phyloP scores from a whole-genome alignment of 2,888 invertebrate species.

The Drosophila sordidula region DNA sequence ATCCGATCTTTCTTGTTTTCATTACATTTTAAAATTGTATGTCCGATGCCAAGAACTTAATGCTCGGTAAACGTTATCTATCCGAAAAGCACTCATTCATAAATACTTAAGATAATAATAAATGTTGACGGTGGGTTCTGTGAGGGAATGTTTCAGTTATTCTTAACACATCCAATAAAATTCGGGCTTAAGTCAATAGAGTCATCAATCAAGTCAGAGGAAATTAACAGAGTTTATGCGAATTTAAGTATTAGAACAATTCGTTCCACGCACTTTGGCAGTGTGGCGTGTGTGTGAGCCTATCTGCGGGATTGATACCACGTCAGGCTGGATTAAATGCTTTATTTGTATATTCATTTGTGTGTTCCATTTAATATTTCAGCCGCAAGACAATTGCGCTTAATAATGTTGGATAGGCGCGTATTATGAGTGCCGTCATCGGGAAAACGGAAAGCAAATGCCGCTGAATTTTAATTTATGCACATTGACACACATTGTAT shows the following conservation, averaged over 20 bases:
- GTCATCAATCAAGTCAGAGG: constrained; percentile 45
- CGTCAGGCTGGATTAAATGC: constrained; percentile 4
- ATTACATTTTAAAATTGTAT: no score
- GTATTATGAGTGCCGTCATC: constrained; percentile 61
- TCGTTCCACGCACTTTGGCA: constrained; percentile 2
- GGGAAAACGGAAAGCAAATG: constrained; percentile 48
- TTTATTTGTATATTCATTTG: constrained; percentile 24
- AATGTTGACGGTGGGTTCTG: constrained; percentile 6
- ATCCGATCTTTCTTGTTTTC: no score
- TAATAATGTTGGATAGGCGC: constrained; percentile 44
- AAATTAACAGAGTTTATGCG: constrained; percentile 36
- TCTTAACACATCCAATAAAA: constrained; percentile 13
- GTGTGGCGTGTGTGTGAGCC: neutral
- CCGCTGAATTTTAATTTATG: constrained; percentile 70
- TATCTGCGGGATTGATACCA: neutral
- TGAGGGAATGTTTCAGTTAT: constrained; percentile 19
- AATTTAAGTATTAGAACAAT: constrained; percentile 18
- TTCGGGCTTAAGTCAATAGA: constrained; percentile 25
- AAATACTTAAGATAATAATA: constrained; percentile 25
- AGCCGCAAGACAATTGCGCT: constrained; percentile 63
- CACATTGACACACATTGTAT: constrained; percentile 47
- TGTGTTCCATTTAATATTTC: constrained; percentile 50
- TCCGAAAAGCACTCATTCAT: constrained; percentile 16
- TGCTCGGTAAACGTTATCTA: neutral
- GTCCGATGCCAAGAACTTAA: no score